These are phyloP conservation scores for Macquaria australasica DNA, from an alignment of 2,113 vertebrate species.

Conservation along the genomic window DNA sequence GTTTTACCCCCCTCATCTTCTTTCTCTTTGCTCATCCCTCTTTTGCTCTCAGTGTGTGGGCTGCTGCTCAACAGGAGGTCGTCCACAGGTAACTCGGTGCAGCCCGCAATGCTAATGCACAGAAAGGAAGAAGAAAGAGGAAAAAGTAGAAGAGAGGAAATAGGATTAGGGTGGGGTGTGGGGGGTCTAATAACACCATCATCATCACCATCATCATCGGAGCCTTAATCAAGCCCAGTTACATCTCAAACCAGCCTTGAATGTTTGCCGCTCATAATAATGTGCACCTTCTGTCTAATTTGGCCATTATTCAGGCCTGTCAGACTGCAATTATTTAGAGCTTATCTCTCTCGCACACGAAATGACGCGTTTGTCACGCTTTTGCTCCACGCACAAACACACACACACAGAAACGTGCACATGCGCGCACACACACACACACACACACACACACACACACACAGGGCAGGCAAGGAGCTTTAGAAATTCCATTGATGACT, in stretches of 20 bases:
- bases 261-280: constrained; percentile 80
- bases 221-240: constrained; percentile 75
- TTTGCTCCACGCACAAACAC: constrained; percentile 47
- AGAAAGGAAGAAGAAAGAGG: constrained; percentile 18
- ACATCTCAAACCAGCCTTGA: constrained; percentile 79
- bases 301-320: constrained; percentile 88
- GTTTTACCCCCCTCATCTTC: constrained; percentile 20
- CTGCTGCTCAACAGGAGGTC: constrained; percentile 73
- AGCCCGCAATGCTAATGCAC: constrained; percentile 51
- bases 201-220: constrained; percentile 61
- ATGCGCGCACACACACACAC: constrained; percentile 18
- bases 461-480: constrained; percentile 55
- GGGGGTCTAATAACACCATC: constrained; percentile 26
- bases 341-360: constrained; percentile 87
- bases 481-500: constrained; percentile 85
- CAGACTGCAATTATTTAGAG: constrained; percentile 87
- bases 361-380: constrained; percentile 86
- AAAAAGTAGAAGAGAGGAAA: constrained; percentile 40
- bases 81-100: constrained; percentile 68
- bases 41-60: constrained; percentile 70
- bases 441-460: constrained; percentile 36
- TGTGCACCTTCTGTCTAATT: constrained; percentile 86
- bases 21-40: constrained; percentile 52
- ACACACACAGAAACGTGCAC: constrained; percentile 30
- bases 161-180: constrained; percentile 44